Base-by-base conservation (phyloP, 2,113 vertebrate genomes). In the Progne subis region DNA sequence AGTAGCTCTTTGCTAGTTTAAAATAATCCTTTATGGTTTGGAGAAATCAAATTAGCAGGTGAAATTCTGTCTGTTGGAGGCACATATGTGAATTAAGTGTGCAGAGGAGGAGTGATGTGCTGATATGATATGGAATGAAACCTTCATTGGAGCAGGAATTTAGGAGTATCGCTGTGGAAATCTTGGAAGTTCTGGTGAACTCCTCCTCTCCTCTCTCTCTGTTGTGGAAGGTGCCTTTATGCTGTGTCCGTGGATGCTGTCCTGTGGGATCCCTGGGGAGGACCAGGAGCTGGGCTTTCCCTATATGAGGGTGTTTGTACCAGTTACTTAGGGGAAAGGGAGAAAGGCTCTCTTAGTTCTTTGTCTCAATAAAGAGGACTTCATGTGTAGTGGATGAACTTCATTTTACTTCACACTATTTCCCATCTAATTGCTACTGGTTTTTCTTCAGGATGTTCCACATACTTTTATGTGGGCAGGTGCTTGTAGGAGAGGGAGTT, bases 171-270 rank as follows among this genome's bases (percentile, higher is more conserved):
- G 0, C 2, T 14, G 4, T 60, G 74, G 52, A 44, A 56, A 49
- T 56, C 9, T 14, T 46, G 37, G 32, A 15, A 59, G 32, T 55
- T 74, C 39, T 41, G 43, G 29, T 46, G 55, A 52, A 1, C 17
- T 28, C 23, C 34, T 78, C 0, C 13, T 44, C 14, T 47, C 6
- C 26, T 12, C 28, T 56, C 28, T 70, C 9, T 53, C 18, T 47
- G 0, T 20, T 23, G 39, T 29, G 32, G 37, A 29, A 74, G 5
- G 46, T n/a, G 32, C 7, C 43, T 65, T 43, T 20, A 1, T 81
- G 67, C 26, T 2, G 0, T 29, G 3, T 14, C 0, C 3, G 0
- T 53, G 80, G 17, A 7, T 59, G 6, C 37, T 43, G 50, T 59
- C 37, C 65, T 0, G 0, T 44, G 46, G n/a, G 49, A 8, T 55